These are phyloP conservation scores for Euura lappo DNA, from an alignment of 1,140 invertebrate genomes.

Conservation along the genomic window DNA sequence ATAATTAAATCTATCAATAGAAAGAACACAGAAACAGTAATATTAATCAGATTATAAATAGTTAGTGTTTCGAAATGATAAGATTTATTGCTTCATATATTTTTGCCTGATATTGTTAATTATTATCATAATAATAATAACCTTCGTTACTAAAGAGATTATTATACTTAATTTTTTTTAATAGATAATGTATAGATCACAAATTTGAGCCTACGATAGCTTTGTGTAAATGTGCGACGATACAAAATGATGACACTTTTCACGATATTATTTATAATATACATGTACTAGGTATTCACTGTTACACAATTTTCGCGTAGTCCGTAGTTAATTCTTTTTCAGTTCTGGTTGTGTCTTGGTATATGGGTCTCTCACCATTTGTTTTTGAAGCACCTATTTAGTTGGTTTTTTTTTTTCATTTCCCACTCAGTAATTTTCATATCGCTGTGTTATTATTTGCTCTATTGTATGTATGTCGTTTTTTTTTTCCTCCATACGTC, in stretches of 20 bases:
- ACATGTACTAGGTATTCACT: neutral
- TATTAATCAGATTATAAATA: neutral
- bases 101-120: conserved; percentile 1
- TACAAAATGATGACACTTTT: neutral
- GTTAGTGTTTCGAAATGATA: neutral
- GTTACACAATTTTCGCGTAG: neutral
- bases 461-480: neutral
- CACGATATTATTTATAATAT: neutral
- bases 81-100: conserved; percentile 1
- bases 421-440: neutral
- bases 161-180: neutral
- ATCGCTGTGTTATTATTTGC: neutral
- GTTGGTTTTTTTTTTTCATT: neutral
- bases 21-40: neutral
- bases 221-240: neutral
- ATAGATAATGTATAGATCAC: neutral
- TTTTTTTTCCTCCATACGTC: too few relatives aligned
- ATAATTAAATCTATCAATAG: neutral
- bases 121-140: neutral
- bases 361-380: neutral
- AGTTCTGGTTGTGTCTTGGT: conserved; percentile 3
- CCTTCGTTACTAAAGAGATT: conserved; percentile 1
- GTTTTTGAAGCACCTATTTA: neutral
- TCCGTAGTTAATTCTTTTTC: neutral
- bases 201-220: neutral